These are phyloP conservation scores for Battus philenor DNA, from an alignment of 1,140 invertebrate genomes.

Conservation along the genomic window DNA sequence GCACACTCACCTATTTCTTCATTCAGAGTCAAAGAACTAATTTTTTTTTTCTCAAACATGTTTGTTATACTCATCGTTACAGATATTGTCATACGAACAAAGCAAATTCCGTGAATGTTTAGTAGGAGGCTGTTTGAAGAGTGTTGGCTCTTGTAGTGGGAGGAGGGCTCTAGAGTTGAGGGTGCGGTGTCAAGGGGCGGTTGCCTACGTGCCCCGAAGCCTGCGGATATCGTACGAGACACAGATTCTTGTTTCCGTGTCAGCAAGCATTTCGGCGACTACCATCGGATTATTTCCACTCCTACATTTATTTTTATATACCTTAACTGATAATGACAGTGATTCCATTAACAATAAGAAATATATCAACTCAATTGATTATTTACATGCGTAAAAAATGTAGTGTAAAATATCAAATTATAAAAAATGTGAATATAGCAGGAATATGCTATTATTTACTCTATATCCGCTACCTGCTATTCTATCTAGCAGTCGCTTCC, in stretches of 20 bases:
- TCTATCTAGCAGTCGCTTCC: no score
- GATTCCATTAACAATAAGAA: no score
- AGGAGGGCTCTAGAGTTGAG: constrained; percentile 25
- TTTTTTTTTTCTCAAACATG: neutral
- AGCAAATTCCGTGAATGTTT: constrained; percentile 24
- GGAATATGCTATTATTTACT: no score
- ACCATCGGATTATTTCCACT: no score
- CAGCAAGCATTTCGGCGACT: neutral
- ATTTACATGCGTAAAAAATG: no score
- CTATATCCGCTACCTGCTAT: no score
- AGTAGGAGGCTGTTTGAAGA: constrained; percentile 19
- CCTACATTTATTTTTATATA: no score
- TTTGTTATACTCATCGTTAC: neutral
- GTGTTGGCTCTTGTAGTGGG: constrained; percentile 23
- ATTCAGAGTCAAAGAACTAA: neutral
- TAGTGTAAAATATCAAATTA: no score
- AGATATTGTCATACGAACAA: constrained; percentile 17
- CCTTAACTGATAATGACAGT: no score
- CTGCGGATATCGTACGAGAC: constrained; percentile 16
- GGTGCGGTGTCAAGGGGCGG: constrained; percentile 29
- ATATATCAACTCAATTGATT: no score
- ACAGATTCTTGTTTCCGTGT: constrained; percentile 2
- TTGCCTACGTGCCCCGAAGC: constrained; percentile 21
- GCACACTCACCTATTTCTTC: no score
- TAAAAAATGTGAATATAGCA: no score